Base-by-base conservation (phyloP, 2,797 vertebrate genomes). In the Pelodytes ibericus region DNA sequence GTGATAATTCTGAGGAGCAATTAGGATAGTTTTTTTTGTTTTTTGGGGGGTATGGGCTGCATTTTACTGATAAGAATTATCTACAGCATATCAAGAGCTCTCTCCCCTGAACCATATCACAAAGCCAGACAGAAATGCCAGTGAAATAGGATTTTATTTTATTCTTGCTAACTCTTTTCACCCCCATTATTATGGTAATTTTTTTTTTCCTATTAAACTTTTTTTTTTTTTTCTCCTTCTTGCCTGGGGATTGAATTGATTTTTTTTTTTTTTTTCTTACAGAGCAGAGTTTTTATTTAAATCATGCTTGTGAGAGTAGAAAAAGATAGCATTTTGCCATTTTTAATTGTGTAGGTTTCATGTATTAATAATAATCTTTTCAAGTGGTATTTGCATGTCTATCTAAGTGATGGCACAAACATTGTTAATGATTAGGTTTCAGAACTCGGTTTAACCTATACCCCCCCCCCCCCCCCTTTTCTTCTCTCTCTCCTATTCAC, bases 11-110 rank as follows among this genome's bases (percentile, higher is more conserved):
- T 82, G 83, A 83, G 79, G 86, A 93, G 91, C 93, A 94, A 94
- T 94, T 94, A 93, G 90, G 91, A 87, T 89, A 84, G 88, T 90
- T 90, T 87, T 87, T 90, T 89, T 88, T n/a, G n/a, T n/a, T n/a
- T n/a, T n/a, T n/a, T n/a, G n/a, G n/a, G n/a, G 88, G 92, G 88
- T 88, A 88, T 91, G 90, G 85, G 90, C 91, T 96, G 95, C 91
- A 87, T 79, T 84, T 31, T 26, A 83, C 89, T 90, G 96, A 96
- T 96, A 96, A 96, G 92, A 88, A 86, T 94, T 94, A 95, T 96
- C 95, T 89, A 81, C 74, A 25, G 71, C 82, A 83, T 89, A 93
- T 94, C 91, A 88, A 89, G 86, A 84, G 87, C 84, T 84, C 84
- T 82, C 82, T 87, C 87, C 87, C 86, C 85, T 86, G 81, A 89